phyloP scores from a whole-genome alignment of 1,140 invertebrate species.

The Achatina immaculata region DNA sequence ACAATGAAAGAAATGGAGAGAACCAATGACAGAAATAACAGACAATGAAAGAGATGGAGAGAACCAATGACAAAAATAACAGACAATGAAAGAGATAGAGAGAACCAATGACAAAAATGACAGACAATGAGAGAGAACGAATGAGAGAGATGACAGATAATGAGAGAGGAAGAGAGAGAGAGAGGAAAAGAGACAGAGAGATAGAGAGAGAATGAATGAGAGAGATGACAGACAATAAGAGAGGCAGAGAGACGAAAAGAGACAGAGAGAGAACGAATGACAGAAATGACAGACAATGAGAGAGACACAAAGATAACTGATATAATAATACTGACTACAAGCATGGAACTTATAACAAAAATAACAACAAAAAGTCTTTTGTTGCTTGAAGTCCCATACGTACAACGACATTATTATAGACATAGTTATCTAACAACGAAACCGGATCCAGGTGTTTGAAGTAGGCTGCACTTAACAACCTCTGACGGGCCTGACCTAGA shows the following conservation, averaged over 20 bases:
- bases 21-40: not conserved
- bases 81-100: not conserved
- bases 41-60: not conserved
- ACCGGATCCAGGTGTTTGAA: too few species aligned
- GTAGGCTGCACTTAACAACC: too few species aligned
- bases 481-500: too few species aligned
- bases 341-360: too few species aligned
- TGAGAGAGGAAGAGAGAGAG: not conserved
- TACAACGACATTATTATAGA: too few species aligned
- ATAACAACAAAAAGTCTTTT: too few species aligned
- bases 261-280: not conserved
- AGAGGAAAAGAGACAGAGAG: not conserved
- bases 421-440: too few species aligned
- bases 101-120: not conserved
- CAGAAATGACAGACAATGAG: not conserved
- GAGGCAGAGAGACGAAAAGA: not conserved
- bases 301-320: too few species aligned
- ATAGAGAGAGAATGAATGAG: constrained; percentile 18
- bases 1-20: not conserved
- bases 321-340: too few species aligned
- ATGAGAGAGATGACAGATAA: not conserved
- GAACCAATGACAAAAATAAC: too few species aligned
- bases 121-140: not conserved
- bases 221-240: too few species aligned
- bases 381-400: too few species aligned